These are phyloP conservation scores for Cacatua alba DNA, from an alignment of 2,113 vertebrate species.

Conservation along the genomic window DNA sequence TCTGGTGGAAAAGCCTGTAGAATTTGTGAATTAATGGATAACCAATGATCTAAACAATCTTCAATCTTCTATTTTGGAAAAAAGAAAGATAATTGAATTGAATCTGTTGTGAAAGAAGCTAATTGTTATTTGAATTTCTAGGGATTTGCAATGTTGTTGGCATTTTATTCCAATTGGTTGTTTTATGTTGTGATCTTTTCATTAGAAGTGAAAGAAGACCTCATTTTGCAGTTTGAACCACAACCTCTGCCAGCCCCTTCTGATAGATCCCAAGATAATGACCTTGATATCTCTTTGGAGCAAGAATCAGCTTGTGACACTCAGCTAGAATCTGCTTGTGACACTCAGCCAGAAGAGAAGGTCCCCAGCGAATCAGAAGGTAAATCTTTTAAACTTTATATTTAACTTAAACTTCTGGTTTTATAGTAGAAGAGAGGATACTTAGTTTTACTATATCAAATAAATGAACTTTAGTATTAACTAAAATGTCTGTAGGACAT, in stretches of 20 bases:
- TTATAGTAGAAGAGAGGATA: not conserved
- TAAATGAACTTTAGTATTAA: not conserved
- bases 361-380: conserved; percentile 5
- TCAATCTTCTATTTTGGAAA: not conserved
- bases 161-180: not conserved
- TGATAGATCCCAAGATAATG: conserved; percentile 79
- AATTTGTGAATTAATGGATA: not conserved
- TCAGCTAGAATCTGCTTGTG: conserved; percentile 23
- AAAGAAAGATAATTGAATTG: not conserved
- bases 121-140: not conserved
- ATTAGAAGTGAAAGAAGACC: conserved; percentile 84
- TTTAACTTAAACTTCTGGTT: not conserved
- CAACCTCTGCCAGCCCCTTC: conserved; percentile 84
- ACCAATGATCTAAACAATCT: not conserved
- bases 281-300: conserved; percentile 88
- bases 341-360: conserved; percentile 1
- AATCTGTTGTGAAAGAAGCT: not conserved
- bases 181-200: conserved; percentile 39
- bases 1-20: not conserved
- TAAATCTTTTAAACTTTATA: conserved; percentile 19
- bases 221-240: conserved; percentile 85
- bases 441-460: not conserved
- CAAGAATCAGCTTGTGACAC: conserved; percentile 52
- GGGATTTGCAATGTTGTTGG: not conserved
- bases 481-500: not conserved